Evolutionary conservation across 2,888 invertebrate genomes (phyloP), one percentile per base, ranked within the genome.

Genomic region (Agapostemon virescens): DNA sequence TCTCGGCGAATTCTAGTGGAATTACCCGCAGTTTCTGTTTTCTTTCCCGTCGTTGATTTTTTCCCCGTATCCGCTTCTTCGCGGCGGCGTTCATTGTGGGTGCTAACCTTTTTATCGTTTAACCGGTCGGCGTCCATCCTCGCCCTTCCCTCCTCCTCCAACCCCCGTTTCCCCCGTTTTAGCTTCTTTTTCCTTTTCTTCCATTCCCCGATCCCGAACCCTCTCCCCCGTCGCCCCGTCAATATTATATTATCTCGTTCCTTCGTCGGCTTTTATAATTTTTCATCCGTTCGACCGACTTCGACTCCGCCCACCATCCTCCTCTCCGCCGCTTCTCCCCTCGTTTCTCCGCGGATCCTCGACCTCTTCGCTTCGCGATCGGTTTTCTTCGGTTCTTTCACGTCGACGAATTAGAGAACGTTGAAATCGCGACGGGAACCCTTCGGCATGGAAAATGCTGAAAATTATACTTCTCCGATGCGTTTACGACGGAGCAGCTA

Each of bases 211-310:
- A 55, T 55, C 55, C 84, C 83, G 73, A 72, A 69, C 72, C 79
- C 36, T 7, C 36, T 2, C 17, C 45, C 58, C 30, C 26, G 7
- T 4, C 58, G 7, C 58, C 33, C 74, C 84, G 89, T 87, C 89
- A 88, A 91, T 92, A 92, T 92, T 91, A 89, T 91, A 92, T 92
- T 92, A 92, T 90, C 91, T 89, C 89, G 88, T 90, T 91, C 91
- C 89, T 89, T 88, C 90, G 87, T 88, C 90, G 88, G 86, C 88
- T 88, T 90, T 91, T 89, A 89, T 90, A 89, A 90, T 90, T 91
- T 91, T 90, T 87, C 88, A 86, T 85, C 83, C 82, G 81, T 73
- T 82, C 79, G 69, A 82, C 75, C 78, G 64, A 70, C 75, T 69
- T n/a, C 71, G 69, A 72, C 66, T 5, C 30, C 64, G 49, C 52